Evolutionary conservation across 35 echinoderm and acorn worm species (phyloP), one percentile per base, ranked within the genome.

Genomic region (Ophiothrix spiculata): DNA sequence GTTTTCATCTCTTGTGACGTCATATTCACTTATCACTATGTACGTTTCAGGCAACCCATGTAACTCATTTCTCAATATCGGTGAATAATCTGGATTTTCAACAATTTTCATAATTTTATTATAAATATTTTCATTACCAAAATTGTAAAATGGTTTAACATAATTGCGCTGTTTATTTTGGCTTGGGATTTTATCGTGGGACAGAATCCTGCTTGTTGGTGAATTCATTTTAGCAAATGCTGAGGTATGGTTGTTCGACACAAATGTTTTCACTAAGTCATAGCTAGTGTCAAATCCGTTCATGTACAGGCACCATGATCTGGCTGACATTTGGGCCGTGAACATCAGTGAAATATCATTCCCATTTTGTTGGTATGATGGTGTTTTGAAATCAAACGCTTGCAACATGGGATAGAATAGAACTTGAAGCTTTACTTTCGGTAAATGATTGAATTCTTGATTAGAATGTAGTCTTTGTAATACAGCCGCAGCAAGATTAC

Each of bases 331-430:
- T 74, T 39, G 37, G 81, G 73, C 0, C 45, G 87, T n/a, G 82
- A 39, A 33, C 75, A 33, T 37, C 87, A 79, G 36, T 42, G n/a
- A 25, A 19, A 21, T 0, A 38, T 56, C 16, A 37, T 79, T 31
- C 81, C 80, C 15, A 74, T 82, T 81, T 81, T 82, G 80, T 74
- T 93, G 85, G 49, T 93, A 93, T 40, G 91, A 93, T 12, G 91
- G 91, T 0, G 85, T 87, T 32, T 80, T 79, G 0, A 86, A 60
- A 29, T 91, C 89, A 29, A 91, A 85, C 13, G 79, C 76, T 56
- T 91, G 89, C 32, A 86, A 33, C 37, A 69, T 86, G 6, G 89
- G 89, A 64, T 91, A 86, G 60, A 80, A 40, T 38, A 91, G 75
- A 11, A 79, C 45, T 86, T 91, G 89, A 40, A 86, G 34, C 75